Conservation (phyloP, 1,140 invertebrate genomes). For the Zaprionus nigranus region DNA sequence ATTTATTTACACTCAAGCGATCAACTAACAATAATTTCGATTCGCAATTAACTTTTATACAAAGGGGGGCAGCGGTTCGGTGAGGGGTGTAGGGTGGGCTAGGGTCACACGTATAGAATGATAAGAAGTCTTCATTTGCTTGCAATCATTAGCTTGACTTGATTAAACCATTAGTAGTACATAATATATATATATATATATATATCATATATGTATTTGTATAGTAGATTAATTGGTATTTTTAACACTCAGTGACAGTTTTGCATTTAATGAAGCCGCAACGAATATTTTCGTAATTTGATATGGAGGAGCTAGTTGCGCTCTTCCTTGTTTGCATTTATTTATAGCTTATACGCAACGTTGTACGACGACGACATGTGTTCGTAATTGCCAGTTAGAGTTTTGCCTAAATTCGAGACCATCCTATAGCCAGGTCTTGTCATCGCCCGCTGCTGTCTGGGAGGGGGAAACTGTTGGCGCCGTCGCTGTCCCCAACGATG, state of each 20-base stretch:
- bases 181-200: background rate
- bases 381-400: background rate
- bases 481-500: background rate
- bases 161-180: conserved; percentile 11
- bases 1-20: conserved; percentile 11
- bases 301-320: conserved; percentile 21
- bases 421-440: conserved; percentile 79
- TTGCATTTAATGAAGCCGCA: conserved; percentile 24
- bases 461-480: background rate
- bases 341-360: conserved; percentile 17
- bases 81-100: background rate
- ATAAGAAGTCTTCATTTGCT: conserved; percentile 57
- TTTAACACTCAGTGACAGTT: conserved; percentile 14
- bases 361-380: background rate
- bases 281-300: conserved; percentile 28
- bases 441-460: conserved; percentile 44
- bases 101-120: conserved; percentile 13
- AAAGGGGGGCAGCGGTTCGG: background rate
- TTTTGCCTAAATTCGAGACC: conserved; percentile 68
- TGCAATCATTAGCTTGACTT: conserved; percentile 35
- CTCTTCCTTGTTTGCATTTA: background rate
- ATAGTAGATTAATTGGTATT: background rate
- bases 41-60: conserved; percentile 30
- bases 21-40: conserved; percentile 9
- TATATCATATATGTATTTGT: conserved; percentile 3